Evolutionary conservation across 2,797 vertebrate genomes (phyloP), one percentile per base, ranked within the genome.

Genomic region (Perdix hodgsoniae): DNA sequence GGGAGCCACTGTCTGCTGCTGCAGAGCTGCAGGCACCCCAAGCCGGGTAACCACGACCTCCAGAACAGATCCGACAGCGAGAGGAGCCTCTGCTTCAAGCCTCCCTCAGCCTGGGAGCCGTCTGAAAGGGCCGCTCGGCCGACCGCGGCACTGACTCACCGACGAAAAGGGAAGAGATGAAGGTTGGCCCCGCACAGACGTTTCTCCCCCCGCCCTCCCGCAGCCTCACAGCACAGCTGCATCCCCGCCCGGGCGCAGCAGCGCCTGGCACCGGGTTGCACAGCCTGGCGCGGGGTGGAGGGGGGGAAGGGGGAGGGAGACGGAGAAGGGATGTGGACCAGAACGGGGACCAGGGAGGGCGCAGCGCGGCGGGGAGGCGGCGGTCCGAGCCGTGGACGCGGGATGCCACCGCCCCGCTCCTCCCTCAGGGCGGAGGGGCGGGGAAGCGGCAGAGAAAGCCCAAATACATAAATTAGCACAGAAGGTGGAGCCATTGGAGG

Each of bases 151-250:
- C 27, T 7, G 69, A 56, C 61, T 64, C 74, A 66, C 18, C n/a
- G 33, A 37, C 0, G 24, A 21, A 61, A 81, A 49, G 21, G 31
- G 35, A 57, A 42, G 21, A 73, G 21, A 73, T 24, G 6, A 7
- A 65, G 6, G 14, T 2, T 33, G 67, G 47, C 6, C 7, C n/a
- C 3, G 16, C 14, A 15, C 5, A 15, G 50, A 14, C 8, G 31
- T 9, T 64, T 6, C 73, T 14, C 18, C 9, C 31, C 1, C 12
- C 2, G 49, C 33, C 17, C 29, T 42, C 9, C 26, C 59, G n/a
- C 52, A 73, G 1, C 81, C 87, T 63, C 60, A 90, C 84, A 66
- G 67, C 45, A 29, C 95, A 96, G 95, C 90, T 94, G 95, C 72
- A 6, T 42, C 42, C 42, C 42, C 42, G 16, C 40, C 14, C 14